Evolutionary conservation across 2,113 vertebrate genomes (phyloP).

Genomic region (Thunnus maccoyii): DNA sequence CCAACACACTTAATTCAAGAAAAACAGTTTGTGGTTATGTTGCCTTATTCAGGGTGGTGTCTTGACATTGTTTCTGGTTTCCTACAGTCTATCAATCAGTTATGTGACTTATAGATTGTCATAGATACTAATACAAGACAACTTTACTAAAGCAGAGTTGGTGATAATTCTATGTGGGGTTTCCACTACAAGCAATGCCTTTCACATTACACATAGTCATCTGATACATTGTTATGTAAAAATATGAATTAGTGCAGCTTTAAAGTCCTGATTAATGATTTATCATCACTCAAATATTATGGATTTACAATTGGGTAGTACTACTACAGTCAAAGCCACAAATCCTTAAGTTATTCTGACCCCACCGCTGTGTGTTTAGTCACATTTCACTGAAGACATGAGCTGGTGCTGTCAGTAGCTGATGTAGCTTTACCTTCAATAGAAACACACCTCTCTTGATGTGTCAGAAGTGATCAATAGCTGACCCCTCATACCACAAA

Average conservation of each 20-base stretch:
- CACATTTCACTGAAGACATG: not conserved
- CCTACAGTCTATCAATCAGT: no score
- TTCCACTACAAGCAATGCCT: no score
- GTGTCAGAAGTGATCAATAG: conserved; percentile 74
- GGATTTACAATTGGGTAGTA: not conserved
- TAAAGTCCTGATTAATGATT: not conserved
- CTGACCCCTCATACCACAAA: conserved; percentile 64
- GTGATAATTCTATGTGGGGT: no score
- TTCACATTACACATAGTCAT: no score
- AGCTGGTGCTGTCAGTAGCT: not conserved
- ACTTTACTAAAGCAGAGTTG: no score
- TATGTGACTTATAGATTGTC: no score
- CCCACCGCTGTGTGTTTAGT: not conserved
- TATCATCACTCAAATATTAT: no score
- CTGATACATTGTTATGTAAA: not conserved
- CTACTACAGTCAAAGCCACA: not conserved
- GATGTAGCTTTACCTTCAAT: conserved; percentile 32
- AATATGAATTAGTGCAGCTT: not conserved
- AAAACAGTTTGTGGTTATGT: no score
- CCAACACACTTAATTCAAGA: no score
- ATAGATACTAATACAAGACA: no score
- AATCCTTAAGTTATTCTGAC: not conserved
- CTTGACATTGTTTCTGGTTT: no score
- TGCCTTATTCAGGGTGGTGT: no score
- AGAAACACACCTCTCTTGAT: conserved; percentile 13